phyloP scores from a whole-genome alignment of 2,888 invertebrate genomes.

The Philereme vetulata region DNA sequence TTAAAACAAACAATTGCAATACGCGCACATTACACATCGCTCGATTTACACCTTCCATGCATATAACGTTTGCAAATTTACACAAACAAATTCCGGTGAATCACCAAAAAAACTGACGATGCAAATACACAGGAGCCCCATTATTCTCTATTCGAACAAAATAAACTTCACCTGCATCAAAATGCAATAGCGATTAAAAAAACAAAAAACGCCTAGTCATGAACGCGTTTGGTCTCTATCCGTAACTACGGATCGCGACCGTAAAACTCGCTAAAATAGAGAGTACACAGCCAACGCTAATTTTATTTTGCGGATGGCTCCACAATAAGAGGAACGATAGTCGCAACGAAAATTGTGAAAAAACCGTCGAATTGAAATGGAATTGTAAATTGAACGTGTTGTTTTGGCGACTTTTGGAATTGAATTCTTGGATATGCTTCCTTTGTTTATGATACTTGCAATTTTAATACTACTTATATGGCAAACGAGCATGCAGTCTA shows the following conservation, averaged over 20 bases:
- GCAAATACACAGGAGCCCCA: slow-evolving; percentile 32
- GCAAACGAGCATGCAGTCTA: too few species aligned
- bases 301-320: slow-evolving; percentile 46
- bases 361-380: slow-evolving; percentile 30
- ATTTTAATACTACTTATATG: too few species aligned
- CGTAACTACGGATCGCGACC: slow-evolving; percentile 28
- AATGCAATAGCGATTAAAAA: slow-evolving; percentile 24
- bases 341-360: slow-evolving; percentile 41
- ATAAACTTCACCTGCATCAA: slow-evolving; percentile 38
- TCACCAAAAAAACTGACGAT: slow-evolving; percentile 28
- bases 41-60: slow-evolving; percentile 6
- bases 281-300: slow-evolving; percentile 41
- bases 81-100: slow-evolving; percentile 25
- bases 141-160: slow-evolving; percentile 41
- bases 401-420: slow-evolving; percentile 29
- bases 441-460: slow-evolving; percentile 5
- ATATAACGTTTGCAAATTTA: slow-evolving; percentile 7
- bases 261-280: slow-evolving; percentile 42
- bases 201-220: slow-evolving; percentile 27
- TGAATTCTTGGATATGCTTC: slow-evolving; percentile 15
- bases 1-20: too few species aligned
- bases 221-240: slow-evolving; percentile 20
- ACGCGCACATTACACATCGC: not conserved
- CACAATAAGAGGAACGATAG: slow-evolving; percentile 36
- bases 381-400: slow-evolving; percentile 33